Evolutionary conservation across 2,888 invertebrate genomes (phyloP), one percentile per base, ranked within the genome.

Genomic region (Drosophila koepferae): DNA sequence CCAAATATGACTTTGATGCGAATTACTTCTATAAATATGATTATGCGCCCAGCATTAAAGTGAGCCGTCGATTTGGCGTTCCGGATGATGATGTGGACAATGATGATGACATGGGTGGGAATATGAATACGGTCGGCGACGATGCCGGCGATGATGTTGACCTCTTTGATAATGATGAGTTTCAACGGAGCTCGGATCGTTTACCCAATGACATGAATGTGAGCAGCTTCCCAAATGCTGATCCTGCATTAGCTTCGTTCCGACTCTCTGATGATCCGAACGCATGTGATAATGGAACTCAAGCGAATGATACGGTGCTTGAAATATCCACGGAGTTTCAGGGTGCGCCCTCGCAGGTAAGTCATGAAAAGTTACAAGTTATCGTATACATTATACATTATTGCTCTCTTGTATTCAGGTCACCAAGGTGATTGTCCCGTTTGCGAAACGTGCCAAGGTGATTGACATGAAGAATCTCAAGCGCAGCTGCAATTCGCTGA

Each of bases 381-480:
- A 12, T 10, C 43, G 16, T 16, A 8, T 7, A 40, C 6, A 3
- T 16, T 2, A 6, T 6, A 14, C 44, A 44, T 46, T 7, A 43
- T 14, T 55, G 16, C 14, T 56, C n/a, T 43, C 56, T 56, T 16
- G 38, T 16, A 16, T 16, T 40, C 7, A 90, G 90, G 89, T 91
- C 6, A 90, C 91, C 28, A 96, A 96, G 93, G 95, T 96, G 54
- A 95, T 96, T 86, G 96, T 98, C 72, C 95, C 95, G 0, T 98
- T 97, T 92, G 97, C 97, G 7, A 95, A 96, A 93, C 95, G 96
- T 63, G 97, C 98, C 7, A 98, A 98, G 91, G 96, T 96, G 68
- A 95, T 98, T 48, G 97, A 98, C 89, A 97, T 98, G 95, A 96
- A 96, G 86, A 96, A 95, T 90, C 92, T 98, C 51, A 98, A 98